phyloP scores from a whole-genome alignment of 2,888 invertebrate species.

The Ophioninae sp. region DNA sequence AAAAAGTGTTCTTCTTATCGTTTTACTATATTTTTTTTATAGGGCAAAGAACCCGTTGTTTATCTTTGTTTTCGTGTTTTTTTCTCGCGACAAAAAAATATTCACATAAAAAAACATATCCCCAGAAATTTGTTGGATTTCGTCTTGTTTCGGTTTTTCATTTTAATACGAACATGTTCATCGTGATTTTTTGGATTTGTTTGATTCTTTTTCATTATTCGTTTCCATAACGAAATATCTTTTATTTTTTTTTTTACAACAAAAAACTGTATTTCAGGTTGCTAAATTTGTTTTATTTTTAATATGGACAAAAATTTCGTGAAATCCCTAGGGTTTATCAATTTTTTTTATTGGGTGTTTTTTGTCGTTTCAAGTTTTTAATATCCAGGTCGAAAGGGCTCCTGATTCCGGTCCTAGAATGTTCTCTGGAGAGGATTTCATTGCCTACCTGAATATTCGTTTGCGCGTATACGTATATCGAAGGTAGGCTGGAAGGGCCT shows the following conservation, averaged over 20 bases:
- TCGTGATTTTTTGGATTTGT: neutral
- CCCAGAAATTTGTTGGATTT: too few relatives aligned
- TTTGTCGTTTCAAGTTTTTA: neutral
- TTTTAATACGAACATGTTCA: too few relatives aligned
- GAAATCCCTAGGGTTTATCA: too few relatives aligned
- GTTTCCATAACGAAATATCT: too few relatives aligned
- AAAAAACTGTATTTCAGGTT: too few relatives aligned
- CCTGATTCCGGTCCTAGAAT: constrained; percentile 10
- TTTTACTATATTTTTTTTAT: constrained; percentile 18
- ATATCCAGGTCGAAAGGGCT: constrained; percentile 9
- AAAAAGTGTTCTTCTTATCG: neutral
- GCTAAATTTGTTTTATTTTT: too few relatives aligned
- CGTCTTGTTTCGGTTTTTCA: too few relatives aligned
- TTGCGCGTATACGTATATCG: constrained; percentile 4
- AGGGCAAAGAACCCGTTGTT: neutral
- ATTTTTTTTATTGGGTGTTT: neutral
- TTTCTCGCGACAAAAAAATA: too few relatives aligned
- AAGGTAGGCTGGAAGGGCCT: constrained; percentile 51
- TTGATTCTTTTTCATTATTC: neutral
- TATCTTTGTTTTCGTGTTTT: neutral
- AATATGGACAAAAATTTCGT: too few relatives aligned
- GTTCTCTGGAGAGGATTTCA: constrained; percentile 11
- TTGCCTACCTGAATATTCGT: neutral
- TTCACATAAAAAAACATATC: too few relatives aligned
- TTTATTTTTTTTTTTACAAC: too few relatives aligned